phyloP scores from a whole-genome alignment of 2,797 vertebrate species.

The Cyprinodon diabolis region DNA sequence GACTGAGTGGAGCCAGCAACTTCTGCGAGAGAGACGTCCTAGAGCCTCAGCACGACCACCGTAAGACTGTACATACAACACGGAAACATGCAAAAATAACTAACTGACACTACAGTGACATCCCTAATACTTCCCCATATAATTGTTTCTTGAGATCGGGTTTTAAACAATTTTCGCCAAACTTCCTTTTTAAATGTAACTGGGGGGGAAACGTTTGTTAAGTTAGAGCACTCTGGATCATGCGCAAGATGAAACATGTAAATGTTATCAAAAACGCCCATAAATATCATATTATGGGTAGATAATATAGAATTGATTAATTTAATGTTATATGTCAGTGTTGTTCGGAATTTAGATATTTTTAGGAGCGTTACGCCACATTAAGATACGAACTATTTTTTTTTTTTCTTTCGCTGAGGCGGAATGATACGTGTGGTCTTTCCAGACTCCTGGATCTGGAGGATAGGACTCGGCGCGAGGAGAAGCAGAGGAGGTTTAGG shows the following conservation, averaged over 20 bases:
- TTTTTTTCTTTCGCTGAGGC: conserved; percentile 51
- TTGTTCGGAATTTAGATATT: background rate
- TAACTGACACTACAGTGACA: rapidly evolving
- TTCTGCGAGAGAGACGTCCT: conserved; percentile 75
- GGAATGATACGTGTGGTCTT: conserved; percentile 80
- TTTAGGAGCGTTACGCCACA: background rate
- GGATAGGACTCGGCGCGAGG: conserved; percentile 63
- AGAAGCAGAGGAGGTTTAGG: conserved; percentile 48
- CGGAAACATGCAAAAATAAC: conserved; percentile 7
- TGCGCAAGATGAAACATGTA: background rate
- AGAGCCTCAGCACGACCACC: conserved; percentile 75
- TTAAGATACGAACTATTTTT: conserved; percentile 55
- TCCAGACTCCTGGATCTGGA: conserved; percentile 68
- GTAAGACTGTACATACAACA: conserved; percentile 45
- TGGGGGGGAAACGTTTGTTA: conserved; percentile 3
- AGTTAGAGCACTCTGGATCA: background rate
- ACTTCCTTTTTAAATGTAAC: background rate
- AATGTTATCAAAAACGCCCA: background rate
- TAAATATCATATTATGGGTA: rapidly evolving
- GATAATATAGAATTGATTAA: rapidly evolving
- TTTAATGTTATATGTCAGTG: rapidly evolving
- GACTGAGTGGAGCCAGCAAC: conserved; percentile 83
- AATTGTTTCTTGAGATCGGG: rapidly evolving
- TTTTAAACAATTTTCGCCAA: too few relatives aligned
- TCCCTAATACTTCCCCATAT: rapidly evolving